These are phyloP conservation scores for Tragopan temminckii DNA, from an alignment of 2,797 vertebrate species.

Conservation along the genomic window DNA sequence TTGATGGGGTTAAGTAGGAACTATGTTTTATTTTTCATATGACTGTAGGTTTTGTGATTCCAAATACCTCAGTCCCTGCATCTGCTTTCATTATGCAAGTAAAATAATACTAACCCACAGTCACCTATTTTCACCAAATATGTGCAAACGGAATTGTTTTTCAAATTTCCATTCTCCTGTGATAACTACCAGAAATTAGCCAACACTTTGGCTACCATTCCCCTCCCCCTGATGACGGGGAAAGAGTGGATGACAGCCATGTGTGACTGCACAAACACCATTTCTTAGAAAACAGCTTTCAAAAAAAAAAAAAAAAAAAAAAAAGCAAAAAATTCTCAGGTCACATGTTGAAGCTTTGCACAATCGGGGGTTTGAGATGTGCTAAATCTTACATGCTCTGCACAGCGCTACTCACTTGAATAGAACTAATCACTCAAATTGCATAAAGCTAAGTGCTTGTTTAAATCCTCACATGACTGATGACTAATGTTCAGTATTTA, in stretches of 20 bases:
- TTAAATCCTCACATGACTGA: constrained; percentile 72
- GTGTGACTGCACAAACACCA: neutral
- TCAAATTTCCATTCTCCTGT: neutral
- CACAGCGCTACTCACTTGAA: constrained; percentile 51
- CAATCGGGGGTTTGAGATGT: constrained; percentile 58
- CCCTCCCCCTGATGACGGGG: fast-evolving
- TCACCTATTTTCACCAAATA: neutral
- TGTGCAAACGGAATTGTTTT: neutral
- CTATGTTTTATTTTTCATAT: neutral
- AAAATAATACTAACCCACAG: neutral
- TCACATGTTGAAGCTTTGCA: constrained; percentile 51
- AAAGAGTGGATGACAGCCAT: neutral
- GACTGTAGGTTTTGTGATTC: neutral
- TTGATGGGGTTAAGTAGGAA: constrained; percentile 27
- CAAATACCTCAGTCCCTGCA: neutral
- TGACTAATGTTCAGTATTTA: constrained; percentile 68
- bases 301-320: neutral
- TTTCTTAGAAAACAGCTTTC: constrained; percentile 25
- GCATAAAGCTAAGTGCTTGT: constrained; percentile 65
- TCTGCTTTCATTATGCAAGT: neutral
- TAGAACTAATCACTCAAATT: constrained; percentile 64
- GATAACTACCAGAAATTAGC: neutral
- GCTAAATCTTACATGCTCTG: constrained; percentile 21
- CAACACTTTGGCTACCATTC: neutral
- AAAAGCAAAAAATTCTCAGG: neutral